Evolutionary conservation across 2,888 invertebrate genomes (phyloP), one percentile per base, ranked within the genome.

Genomic region (Perizoma flavofasciatum): DNA sequence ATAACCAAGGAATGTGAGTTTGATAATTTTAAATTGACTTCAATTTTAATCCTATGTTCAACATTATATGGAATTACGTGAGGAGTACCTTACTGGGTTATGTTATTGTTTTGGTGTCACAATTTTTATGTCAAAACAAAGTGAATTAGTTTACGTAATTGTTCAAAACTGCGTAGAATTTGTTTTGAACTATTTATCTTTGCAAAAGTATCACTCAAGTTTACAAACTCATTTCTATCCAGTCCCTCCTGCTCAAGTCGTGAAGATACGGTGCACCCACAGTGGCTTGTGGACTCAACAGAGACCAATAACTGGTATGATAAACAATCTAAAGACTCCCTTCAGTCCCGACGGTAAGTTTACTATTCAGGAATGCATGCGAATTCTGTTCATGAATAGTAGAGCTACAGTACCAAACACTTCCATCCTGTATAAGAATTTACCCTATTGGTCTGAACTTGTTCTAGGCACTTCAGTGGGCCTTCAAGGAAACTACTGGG

Each of bases 261-360:
- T 58, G 94, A 94, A 72, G 94, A 94, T 69, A 94, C 94, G 2
- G 93, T 94, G 9, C 94, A 94, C 69, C 94, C 94, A 2, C 94
- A 94, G 66, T 95, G 95, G 95, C 83, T 94, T 11, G 81, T 94
- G 44, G 95, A 95, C 74, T 93, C 94, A 40, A 88, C 94, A n/a
- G 87, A 93, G 82, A 81, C 93, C 80, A 93, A 61, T 34, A 61
- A 93, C 73, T 94, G 94, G 94, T 94, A 94, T 75, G 93, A 93
- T 76, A 89, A 81, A 72, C 80, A 86, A 70, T 76, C 70, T 68
- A 82, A 75, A 75, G 75, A 72, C 68, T 54, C 77, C 55, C 53
- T 45, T n/a, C 54, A 52, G 54, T 78, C 55, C 53, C 44, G 41
- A 41, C 54, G 56, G 61, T 54, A 59, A 55, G 52, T 61, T 55